A percentile compares a stretch with the other conserved stretches of the same genome.
These are phyloP conservation scores for Dendrocincla fuliginosa DNA, from an alignment of 2,797 vertebrate species.

Conservation along the genomic window DNA sequence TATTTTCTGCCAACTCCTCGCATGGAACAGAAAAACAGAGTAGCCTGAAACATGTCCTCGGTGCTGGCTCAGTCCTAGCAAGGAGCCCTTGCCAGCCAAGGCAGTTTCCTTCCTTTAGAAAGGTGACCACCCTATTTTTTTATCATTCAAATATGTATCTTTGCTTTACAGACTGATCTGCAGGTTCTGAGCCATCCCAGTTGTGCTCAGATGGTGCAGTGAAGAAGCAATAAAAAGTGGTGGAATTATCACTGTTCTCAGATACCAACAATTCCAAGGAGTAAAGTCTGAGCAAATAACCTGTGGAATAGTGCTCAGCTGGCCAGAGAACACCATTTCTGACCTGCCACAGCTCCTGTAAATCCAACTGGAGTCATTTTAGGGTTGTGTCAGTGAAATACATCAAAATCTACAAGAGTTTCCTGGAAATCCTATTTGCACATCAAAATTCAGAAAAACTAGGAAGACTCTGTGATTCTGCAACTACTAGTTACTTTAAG, in stretches of 20 bases:
- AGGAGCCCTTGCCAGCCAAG: not conserved
- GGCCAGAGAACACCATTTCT: not conserved
- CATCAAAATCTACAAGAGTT: not conserved
- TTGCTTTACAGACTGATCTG: not conserved
- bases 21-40: constrained; percentile 39
- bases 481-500: not conserved
- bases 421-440: not conserved
- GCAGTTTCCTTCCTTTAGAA: not conserved
- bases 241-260: not conserved
- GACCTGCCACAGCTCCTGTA: not conserved
- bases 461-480: not conserved
- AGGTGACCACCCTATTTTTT: not conserved
- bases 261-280: not conserved
- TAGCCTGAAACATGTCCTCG: not conserved
- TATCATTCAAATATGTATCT: not conserved
- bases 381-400: not conserved
- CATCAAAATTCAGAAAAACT: not conserved
- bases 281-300: not conserved
- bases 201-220: not conserved
- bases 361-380: not conserved
- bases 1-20: constrained; percentile 40
- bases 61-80: not conserved
- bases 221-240: not conserved
- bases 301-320: not conserved
- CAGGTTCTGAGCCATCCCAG: not conserved